These are phyloP conservation scores for Dasyurus viverrinus DNA, from an alignment of 2,113 vertebrate genomes.

Conservation along the genomic window DNA sequence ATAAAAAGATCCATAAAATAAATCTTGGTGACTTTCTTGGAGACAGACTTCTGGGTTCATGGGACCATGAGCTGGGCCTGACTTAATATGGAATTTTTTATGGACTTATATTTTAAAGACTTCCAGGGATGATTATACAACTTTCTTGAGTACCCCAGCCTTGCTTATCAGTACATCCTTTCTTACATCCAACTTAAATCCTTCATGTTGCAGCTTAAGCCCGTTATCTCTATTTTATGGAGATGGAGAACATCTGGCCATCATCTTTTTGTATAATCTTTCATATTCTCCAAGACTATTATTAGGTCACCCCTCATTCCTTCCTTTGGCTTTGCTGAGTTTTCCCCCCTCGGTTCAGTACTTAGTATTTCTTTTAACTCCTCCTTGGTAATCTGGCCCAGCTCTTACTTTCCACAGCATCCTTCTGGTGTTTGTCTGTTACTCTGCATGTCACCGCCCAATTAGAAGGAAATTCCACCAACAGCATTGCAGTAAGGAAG, in stretches of 20 bases:
- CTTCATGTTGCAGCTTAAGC: background rate
- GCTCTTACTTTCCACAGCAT: background rate
- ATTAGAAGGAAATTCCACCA: background rate
- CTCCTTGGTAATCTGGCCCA: background rate
- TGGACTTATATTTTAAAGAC: background rate
- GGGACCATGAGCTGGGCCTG: background rate
- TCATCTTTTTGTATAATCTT: constrained; percentile 1
- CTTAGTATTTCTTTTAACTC: background rate
- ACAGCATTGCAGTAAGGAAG: background rate
- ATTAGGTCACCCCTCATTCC: background rate
- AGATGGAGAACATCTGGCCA: constrained; percentile 4
- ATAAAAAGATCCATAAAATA: background rate
- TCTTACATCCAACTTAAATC: background rate
- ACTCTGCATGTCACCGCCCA: background rate
- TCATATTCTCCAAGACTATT: background rate
- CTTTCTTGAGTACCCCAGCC: background rate
- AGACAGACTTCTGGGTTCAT: background rate
- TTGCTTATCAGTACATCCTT: background rate
- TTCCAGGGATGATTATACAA: background rate
- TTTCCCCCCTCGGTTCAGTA: background rate
- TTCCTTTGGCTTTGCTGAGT: constrained; percentile 30
- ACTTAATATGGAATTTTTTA: background rate
- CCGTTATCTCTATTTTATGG: background rate
- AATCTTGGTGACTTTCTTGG: background rate
- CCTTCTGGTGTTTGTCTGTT: background rate